Percentiles rank a stretch among this genome's conserved stretches.
Conservation (phyloP, 1,140 invertebrate species). For the Rhagoletis pomonella region DNA sequence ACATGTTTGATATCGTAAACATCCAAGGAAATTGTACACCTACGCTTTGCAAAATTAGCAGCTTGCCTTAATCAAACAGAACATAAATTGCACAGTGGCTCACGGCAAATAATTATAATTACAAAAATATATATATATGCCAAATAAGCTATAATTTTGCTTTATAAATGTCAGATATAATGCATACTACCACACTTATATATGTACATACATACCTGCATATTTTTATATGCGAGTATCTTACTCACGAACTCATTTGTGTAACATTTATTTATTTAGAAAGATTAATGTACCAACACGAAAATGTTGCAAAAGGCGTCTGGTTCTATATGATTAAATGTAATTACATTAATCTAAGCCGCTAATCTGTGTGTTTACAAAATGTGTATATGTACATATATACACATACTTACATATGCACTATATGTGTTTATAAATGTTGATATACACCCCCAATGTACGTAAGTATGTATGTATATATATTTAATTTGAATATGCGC, state of each 20-base stretch:
- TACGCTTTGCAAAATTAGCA: neutral
- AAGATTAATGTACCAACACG: neutral
- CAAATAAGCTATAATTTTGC: neutral
- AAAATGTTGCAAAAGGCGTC: neutral
- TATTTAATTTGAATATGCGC: neutral
- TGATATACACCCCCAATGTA: no score
- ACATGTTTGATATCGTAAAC: no score
- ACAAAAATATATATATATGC: neutral
- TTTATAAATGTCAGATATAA: neutral
- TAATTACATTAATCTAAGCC: constrained; percentile 41
- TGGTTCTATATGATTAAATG: constrained; percentile 35
- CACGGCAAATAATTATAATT: constrained; percentile 25
- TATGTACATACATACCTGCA: neutral
- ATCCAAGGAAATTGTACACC: constrained; percentile 10
- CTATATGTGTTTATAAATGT: neutral
- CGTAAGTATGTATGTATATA: neutral
- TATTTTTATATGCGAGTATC: neutral
- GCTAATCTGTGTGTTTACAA: constrained; percentile 32
- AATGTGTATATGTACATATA: neutral
- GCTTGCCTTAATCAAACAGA: neutral
- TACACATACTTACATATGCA: neutral
- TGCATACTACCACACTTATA: neutral
- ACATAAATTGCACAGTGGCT: constrained; percentile 18
- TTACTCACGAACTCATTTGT: neutral
- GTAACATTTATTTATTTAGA: neutral